Conservation (phyloP, 1,140 invertebrate genomes). For the Drosophila micromelanica region DNA sequence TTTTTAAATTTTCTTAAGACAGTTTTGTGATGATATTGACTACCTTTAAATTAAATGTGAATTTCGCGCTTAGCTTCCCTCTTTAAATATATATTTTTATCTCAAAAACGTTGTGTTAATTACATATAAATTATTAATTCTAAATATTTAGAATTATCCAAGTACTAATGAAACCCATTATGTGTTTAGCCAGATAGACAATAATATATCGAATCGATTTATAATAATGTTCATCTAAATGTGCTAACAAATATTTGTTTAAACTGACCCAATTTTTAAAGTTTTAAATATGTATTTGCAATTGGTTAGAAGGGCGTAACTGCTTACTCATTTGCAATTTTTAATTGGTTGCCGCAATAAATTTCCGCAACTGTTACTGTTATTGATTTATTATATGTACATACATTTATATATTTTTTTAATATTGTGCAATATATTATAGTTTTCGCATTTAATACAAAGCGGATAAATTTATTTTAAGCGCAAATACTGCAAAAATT, state of each 20-base stretch:
- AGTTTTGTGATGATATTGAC: too few relatives aligned
- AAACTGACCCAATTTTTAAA: slow-evolving; percentile 19
- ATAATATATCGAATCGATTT: too few relatives aligned
- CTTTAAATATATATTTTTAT: too few relatives aligned
- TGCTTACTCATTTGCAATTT: slow-evolving; percentile 29
- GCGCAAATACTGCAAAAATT: slow-evolving; percentile 30
- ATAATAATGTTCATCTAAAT: too few relatives aligned
- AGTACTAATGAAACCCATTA: too few relatives aligned
- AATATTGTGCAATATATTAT: slow-evolving; percentile 55
- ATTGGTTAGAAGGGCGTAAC: slow-evolving; percentile 1
- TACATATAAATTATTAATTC: too few relatives aligned
- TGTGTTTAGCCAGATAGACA: too few relatives aligned
- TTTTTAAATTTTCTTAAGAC: too few relatives aligned
- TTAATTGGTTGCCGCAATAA: slow-evolving; percentile 67
- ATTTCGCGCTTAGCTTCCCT: too few relatives aligned
- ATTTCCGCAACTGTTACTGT: slow-evolving; percentile 50
- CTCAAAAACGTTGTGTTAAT: too few relatives aligned
- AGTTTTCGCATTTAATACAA: slow-evolving; percentile 52
- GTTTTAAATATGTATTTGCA: slow-evolving; percentile 8
- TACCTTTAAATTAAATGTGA: too few relatives aligned
- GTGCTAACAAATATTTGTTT: not conserved
- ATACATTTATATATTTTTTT: not conserved
- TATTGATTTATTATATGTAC: slow-evolving; percentile 8
- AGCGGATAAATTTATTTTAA: slow-evolving; percentile 60
- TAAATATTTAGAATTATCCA: too few relatives aligned